These are phyloP conservation scores for Agrilus cyanescens DNA, from an alignment of 2,888 invertebrate genomes.

Conservation along the genomic window DNA sequence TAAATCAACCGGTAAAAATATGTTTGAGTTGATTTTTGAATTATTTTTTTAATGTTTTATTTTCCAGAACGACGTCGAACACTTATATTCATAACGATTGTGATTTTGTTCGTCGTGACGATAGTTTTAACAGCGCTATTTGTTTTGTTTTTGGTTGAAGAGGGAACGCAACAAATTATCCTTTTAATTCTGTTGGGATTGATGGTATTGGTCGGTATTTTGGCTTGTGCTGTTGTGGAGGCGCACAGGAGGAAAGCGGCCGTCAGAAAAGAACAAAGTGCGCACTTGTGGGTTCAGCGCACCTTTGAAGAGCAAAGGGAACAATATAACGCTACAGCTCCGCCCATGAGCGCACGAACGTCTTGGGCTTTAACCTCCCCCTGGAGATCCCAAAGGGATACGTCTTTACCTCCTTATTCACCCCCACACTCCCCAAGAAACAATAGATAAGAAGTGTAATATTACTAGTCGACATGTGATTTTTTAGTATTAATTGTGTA, in stretches of 20 bases:
- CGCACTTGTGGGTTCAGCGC: slow-evolving; percentile 15
- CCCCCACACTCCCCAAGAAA: slow-evolving; percentile 4
- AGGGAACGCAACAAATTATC: slow-evolving; percentile 18
- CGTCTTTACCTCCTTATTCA: slow-evolving; percentile 13
- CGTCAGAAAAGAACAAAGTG: slow-evolving; percentile 18
- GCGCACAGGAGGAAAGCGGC: slow-evolving; percentile 19
- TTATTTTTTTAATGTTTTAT: not conserved
- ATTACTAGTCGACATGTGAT: too few species aligned
- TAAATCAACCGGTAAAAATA: slow-evolving; percentile 3
- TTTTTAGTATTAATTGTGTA: too few species aligned
- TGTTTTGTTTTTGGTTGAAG: slow-evolving; percentile 17
- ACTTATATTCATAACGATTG: slow-evolving; percentile 20
- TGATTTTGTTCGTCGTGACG: slow-evolving; percentile 16
- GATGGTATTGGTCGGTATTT: slow-evolving; percentile 19
- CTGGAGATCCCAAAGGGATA: slow-evolving; percentile 14
- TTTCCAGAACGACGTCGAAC: slow-evolving; percentile 20
- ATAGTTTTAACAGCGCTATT: slow-evolving; percentile 20
- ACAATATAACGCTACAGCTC: slow-evolving; percentile 14
- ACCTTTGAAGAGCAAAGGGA: slow-evolving; percentile 13
- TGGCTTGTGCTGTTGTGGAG: slow-evolving; percentile 20
- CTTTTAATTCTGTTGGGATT: slow-evolving; percentile 19
- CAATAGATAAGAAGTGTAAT: too few species aligned
- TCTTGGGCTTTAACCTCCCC: slow-evolving; percentile 19
- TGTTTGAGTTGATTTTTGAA: not conserved
- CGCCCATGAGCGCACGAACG: slow-evolving; percentile 16